A percentile compares a stretch with the other conserved stretches of the same genome.
These are phyloP conservation scores for Paramuricea clavata DNA, from an alignment of 92 coral and sea anemone species.

Conservation along the genomic window DNA sequence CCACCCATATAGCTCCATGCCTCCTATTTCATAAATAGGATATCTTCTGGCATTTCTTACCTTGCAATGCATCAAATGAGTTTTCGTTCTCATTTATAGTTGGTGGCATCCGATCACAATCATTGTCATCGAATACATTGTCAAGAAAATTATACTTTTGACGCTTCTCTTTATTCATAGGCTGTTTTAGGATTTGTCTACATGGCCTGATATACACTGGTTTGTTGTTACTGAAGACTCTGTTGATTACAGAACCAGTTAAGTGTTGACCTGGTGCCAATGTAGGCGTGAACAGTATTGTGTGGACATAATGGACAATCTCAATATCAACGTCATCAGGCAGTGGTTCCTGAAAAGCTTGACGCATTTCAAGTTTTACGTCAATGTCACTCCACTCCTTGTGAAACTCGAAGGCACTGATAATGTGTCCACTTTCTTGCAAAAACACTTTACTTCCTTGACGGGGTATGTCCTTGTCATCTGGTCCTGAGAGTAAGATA, in stretches of 20 bases:
- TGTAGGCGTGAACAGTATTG: slow-evolving; percentile 61
- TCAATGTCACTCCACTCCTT: slow-evolving; percentile 73
- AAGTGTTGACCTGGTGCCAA: slow-evolving; percentile 66
- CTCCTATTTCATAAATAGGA: no score
- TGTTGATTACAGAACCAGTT: slow-evolving; percentile 52
- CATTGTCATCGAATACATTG: no score
- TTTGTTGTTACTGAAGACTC: slow-evolving; percentile 47
- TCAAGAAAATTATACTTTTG: no score
- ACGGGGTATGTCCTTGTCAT: slow-evolving; percentile 56
- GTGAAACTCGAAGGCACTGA: slow-evolving; percentile 63
- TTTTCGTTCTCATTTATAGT: no score
- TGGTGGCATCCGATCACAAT: no score
- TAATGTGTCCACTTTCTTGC: slow-evolving; percentile 58
- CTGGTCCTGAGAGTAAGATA: slow-evolving; percentile 64
- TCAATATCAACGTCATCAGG: slow-evolving; percentile 51
- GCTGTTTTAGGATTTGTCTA: no score
- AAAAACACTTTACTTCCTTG: slow-evolving; percentile 69
- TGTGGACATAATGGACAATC: slow-evolving; percentile 65
- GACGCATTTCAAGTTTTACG: slow-evolving; percentile 39
- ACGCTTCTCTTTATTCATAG: no score
- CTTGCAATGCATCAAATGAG: no score
- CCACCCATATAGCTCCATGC: no score
- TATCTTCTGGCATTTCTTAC: no score
- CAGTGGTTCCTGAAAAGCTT: slow-evolving; percentile 54
- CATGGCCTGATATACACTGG: slow-evolving; percentile 35